Base-by-base conservation (phyloP, 2,888 invertebrate species). In the Exocentrus adspersus region DNA sequence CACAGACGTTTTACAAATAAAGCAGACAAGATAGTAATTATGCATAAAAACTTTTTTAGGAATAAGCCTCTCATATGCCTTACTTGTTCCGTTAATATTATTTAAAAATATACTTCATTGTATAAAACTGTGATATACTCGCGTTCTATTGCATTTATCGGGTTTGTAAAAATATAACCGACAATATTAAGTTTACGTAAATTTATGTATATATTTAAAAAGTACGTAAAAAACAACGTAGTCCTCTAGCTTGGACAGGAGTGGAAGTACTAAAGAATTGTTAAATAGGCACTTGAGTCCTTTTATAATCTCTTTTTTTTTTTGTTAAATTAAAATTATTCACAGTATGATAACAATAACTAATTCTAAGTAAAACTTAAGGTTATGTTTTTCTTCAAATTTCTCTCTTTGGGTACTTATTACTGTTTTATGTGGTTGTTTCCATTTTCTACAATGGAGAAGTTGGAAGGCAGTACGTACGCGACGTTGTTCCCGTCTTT, bases 401-500 rank as follows among this genome's bases (percentile, higher is more conserved):
- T n/a, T n/a, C 16, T 28, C 21, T 50, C 58, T 46, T 58, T 50
- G 46, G 48, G 32, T 58, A 14, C 5, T 43, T 32, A n/a, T 19
- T 70, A 72, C 58, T 72, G 71, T 69, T 78, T 79, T 43, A 78
- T 78, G 59, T 79, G 77, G 70, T 82, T 82, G 67, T 81, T 80
- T 50, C 82, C 83, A 53, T 82, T 78, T 64, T 84, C 84, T 24
- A 85, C 79, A 63, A 86, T 83, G 46, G 82, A 84, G 64, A 78
- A 80, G 54, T 82, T 82, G 2, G 87, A 81, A 3, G 87, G 87
- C 64, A 87, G 76, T 56, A 85, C 77, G 73, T 84, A 87, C 2
- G 84, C 71, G 63, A 87, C 85, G 51, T 85, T 85, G 74, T 83
- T 85, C 16, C 85, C 84, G 42, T 85, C 86, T 75, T 86, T 87